Percentiles rank a stretch among this genome's conserved stretches.
Evolutionary conservation across 2,797 vertebrate genomes (phyloP).

Genomic region (Caiman crocodilus): DNA sequence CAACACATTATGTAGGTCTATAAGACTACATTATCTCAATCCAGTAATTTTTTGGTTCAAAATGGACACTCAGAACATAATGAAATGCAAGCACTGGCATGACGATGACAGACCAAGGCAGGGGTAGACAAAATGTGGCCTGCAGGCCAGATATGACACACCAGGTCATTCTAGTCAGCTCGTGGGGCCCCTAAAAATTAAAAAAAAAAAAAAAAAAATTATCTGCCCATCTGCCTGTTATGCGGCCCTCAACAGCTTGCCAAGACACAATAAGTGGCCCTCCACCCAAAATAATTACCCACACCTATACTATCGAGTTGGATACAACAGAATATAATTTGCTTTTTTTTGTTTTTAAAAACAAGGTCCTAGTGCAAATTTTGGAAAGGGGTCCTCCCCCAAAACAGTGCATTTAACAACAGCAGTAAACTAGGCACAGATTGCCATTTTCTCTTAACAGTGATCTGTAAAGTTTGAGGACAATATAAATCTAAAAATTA

Average conservation of each 20-base stretch:
- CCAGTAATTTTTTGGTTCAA: not conserved
- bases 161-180: too few species aligned
- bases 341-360: not conserved
- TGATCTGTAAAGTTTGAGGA: not conserved
- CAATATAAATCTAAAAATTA: slow-evolving; percentile 25
- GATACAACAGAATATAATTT: not conserved
- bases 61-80: not conserved
- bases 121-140: too few species aligned
- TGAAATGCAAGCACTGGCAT: not conserved
- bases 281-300: too few species aligned
- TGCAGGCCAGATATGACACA: too few species aligned
- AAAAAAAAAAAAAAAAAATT: not conserved
- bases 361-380: not conserved
- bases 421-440: not conserved
- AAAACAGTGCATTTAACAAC: not conserved
- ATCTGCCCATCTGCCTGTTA: not conserved
- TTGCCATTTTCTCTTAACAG: not conserved
- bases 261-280: too few species aligned
- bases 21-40: not conserved
- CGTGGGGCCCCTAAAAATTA: too few species aligned
- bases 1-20: too few species aligned
- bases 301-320: not conserved
- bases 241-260: too few species aligned
- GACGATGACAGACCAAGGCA: too few species aligned
- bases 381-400: not conserved